phyloP scores from a whole-genome alignment of 2,113 vertebrate species.

The Gulo gulo region DNA sequence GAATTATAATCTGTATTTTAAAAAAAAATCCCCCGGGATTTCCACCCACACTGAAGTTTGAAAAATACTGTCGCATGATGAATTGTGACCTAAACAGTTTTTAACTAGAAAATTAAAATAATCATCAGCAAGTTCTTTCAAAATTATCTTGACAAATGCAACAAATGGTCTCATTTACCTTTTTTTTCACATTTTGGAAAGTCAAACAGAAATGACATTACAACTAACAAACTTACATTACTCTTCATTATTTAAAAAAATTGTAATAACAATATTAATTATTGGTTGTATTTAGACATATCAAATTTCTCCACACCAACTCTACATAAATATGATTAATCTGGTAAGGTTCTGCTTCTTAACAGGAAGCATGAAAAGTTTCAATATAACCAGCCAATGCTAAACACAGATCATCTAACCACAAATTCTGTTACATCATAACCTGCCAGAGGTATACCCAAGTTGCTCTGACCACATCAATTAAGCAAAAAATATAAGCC shows the following conservation, averaged over 20 bases:
- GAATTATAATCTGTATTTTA: background rate
- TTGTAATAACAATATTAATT: background rate
- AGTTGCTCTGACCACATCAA: background rate
- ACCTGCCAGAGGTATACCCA: background rate
- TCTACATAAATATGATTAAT: constrained; percentile 14
- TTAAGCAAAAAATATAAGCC: background rate
- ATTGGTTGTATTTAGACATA: background rate
- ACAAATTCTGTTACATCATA: background rate
- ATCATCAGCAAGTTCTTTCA: background rate
- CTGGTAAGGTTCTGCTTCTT: background rate
- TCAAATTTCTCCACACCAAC: background rate
- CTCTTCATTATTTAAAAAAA: background rate
- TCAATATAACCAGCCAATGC: background rate
- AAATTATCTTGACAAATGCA: constrained; percentile 35
- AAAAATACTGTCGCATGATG: background rate
- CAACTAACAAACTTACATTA: background rate
- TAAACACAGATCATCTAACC: background rate
- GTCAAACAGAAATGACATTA: background rate
- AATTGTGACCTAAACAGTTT: background rate
- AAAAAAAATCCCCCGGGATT: background rate
- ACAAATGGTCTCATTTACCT: constrained; percentile 1
- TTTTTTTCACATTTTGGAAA: background rate
- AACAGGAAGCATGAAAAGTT: constrained; percentile 8
- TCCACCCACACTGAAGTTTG: background rate
- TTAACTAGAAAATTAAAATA: constrained; percentile 19